Evolutionary conservation across 2,888 invertebrate genomes (phyloP).

Genomic region (Stegana nigrithorax): DNA sequence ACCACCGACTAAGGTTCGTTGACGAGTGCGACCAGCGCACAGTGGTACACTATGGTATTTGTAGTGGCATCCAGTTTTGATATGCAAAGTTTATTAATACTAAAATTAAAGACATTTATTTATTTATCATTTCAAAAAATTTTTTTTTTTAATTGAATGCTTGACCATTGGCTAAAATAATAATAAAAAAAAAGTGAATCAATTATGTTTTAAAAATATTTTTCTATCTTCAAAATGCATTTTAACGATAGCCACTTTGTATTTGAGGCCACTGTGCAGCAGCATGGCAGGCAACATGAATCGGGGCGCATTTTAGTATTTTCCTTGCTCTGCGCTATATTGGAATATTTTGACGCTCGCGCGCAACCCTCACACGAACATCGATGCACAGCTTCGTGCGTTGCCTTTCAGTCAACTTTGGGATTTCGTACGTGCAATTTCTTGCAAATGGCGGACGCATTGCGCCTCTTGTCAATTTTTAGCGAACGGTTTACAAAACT

Average conservation of each 20-base stretch:
- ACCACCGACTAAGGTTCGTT: no score
- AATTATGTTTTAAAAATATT: no score
- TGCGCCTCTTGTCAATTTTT: background rate
- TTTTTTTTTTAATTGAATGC: no score
- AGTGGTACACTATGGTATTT: no score
- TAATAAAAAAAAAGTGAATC: no score
- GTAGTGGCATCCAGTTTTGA: no score
- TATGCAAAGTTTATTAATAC: no score
- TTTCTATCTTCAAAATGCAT: background rate
- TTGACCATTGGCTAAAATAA: no score
- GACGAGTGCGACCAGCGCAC: no score
- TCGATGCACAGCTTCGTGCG: slow-evolving; percentile 38
- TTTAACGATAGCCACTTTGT: slow-evolving; percentile 31
- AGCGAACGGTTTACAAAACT: slow-evolving; percentile 17
- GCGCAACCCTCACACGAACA: slow-evolving; percentile 21
- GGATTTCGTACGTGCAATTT: slow-evolving; percentile 68
- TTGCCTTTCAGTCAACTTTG: slow-evolving; percentile 68
- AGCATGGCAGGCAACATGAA: slow-evolving; percentile 41
- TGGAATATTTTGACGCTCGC: slow-evolving; percentile 41
- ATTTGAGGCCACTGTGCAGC: slow-evolving; percentile 24
- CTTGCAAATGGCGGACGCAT: slow-evolving; percentile 48
- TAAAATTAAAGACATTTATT: no score
- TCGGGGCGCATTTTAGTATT: slow-evolving; percentile 45
- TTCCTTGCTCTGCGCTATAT: background rate
- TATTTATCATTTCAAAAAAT: no score